phyloP scores from a whole-genome alignment of 2,113 vertebrate species.

The Bucco capensis region DNA sequence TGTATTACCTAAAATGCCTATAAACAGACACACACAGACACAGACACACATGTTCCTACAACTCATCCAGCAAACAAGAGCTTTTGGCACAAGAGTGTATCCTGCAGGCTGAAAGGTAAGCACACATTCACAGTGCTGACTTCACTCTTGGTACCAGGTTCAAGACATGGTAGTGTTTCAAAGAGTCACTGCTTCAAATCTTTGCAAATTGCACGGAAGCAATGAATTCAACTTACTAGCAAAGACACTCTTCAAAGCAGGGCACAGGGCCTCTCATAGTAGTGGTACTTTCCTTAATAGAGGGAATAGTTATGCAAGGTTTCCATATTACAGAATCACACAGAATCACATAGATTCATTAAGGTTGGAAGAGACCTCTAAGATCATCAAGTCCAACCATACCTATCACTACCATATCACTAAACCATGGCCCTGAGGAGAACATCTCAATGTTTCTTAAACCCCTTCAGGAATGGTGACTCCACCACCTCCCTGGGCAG shows the following conservation, averaged over 20 bases:
- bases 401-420: too few relatives aligned
- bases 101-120: not conserved
- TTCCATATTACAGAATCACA: too few relatives aligned
- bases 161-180: not conserved
- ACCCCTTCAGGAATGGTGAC: too few relatives aligned
- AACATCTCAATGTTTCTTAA: too few relatives aligned
- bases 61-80: not conserved
- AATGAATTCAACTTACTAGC: not conserved
- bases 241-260: not conserved
- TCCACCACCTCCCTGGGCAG: too few relatives aligned
- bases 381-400: too few relatives aligned
- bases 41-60: too few relatives aligned
- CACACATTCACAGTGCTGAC: rapidly evolving
- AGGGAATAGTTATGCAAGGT: not conserved
- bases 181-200: not conserved
- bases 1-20: not conserved
- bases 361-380: too few relatives aligned
- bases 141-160: not conserved
- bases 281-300: not conserved
- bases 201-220: not conserved
- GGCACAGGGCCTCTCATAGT: not conserved
- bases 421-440: too few relatives aligned
- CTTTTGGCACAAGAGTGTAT: not conserved
- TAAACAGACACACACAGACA: too few relatives aligned
- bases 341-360: too few relatives aligned